phyloP scores from a whole-genome alignment of 2,113 vertebrate species.

The Megatriorchis doriae region DNA sequence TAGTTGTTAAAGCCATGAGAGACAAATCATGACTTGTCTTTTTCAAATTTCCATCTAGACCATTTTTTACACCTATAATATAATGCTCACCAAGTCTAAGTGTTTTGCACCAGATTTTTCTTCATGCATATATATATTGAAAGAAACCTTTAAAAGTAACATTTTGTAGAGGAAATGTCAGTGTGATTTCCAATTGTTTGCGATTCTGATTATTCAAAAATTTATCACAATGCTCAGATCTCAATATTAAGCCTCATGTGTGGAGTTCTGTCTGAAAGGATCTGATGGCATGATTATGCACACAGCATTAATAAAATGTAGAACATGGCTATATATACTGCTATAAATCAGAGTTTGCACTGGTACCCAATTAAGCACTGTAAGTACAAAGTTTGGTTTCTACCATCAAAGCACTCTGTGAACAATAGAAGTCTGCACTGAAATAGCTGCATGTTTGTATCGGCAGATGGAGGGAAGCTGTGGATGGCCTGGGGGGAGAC shows the following conservation, averaged over 20 bases:
- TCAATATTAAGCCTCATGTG: neutral
- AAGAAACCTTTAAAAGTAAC: neutral
- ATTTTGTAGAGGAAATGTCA: neutral
- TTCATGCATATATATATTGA: neutral
- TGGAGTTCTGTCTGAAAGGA: neutral
- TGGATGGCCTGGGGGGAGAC: neutral
- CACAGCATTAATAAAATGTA: neutral
- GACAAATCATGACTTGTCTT: neutral
- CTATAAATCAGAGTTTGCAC: neutral
- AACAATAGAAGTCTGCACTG: neutral
- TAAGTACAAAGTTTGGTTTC: neutral
- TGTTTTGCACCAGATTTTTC: neutral
- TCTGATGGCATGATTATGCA: neutral
- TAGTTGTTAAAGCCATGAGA: neutral
- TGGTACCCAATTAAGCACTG: neutral
- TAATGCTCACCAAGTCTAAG: neutral
- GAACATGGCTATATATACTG: neutral
- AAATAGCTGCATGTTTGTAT: neutral
- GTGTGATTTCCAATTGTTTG: neutral
- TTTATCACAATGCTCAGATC: neutral
- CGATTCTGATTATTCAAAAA: neutral
- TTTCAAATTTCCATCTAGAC: neutral
- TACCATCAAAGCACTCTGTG: constrained; percentile 13
- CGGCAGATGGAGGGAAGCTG: constrained; percentile 3
- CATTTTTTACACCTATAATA: neutral